Conservation (phyloP, 2,797 vertebrate species). For the Sebastes hopkinsi region DNA sequence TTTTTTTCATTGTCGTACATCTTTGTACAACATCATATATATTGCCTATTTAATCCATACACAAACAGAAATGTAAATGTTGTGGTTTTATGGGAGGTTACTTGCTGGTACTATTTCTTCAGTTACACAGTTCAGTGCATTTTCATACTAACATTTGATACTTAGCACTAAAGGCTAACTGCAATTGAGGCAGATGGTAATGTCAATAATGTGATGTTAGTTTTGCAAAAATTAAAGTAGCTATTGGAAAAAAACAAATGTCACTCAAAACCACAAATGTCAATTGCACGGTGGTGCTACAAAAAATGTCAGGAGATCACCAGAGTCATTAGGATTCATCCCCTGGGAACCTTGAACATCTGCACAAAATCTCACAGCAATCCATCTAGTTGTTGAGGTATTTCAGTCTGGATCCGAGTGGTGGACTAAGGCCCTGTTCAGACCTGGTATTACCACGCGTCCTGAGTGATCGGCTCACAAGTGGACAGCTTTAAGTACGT, state of each 20-base stretch:
- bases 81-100: not conserved
- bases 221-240: not conserved
- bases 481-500: no score
- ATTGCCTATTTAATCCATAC: no score
- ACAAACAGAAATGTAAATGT: not conserved
- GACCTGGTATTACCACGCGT: no score
- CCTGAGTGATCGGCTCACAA: no score
- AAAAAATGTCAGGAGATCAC: not conserved
- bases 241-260: not conserved
- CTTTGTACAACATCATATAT: no score
- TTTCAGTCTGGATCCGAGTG: not conserved
- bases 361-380: not conserved
- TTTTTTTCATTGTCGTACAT: not conserved
- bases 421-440: no score
- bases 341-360: not conserved
- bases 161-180: not conserved
- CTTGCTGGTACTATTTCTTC: not conserved
- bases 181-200: not conserved
- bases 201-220: not conserved
- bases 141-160: not conserved
- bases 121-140: not conserved
- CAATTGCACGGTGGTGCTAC: not conserved
- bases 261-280: not conserved
- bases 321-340: not conserved
- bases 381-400: not conserved